A percentile compares a stretch with the other conserved stretches of the same genome.
Evolutionary conservation across 2,888 invertebrate genomes (phyloP).

Genomic region (Nebria salina): DNA sequence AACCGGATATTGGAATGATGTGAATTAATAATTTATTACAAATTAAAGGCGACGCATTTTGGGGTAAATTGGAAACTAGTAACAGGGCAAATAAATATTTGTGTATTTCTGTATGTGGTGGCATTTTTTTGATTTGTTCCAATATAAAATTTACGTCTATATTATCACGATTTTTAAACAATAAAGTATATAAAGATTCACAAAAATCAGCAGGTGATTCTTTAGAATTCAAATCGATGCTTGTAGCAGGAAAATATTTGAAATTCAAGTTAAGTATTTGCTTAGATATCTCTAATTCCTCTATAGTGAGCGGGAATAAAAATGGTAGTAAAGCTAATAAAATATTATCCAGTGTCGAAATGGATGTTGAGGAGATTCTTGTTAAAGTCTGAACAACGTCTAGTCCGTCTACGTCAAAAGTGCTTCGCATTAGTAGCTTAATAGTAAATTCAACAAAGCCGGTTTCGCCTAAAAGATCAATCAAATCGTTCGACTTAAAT

Average conservation of each 20-base stretch:
- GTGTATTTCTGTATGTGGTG: conserved; percentile 50
- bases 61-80: conserved; percentile 60
- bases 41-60: neutral
- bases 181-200: conserved; percentile 34
- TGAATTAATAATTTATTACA: conserved; percentile 47
- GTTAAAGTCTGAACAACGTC: conserved; percentile 62
- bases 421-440: conserved; percentile 64
- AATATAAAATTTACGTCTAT: conserved; percentile 51
- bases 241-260: conserved; percentile 52
- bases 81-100: conserved; percentile 61
- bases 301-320: conserved; percentile 67
- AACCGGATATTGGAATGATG: conserved; percentile 62
- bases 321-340: conserved; percentile 71
- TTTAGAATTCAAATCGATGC: conserved; percentile 28
- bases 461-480: conserved; percentile 62
- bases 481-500: conserved; percentile 59
- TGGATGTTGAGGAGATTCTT: conserved; percentile 54
- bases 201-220: conserved; percentile 49
- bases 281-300: conserved; percentile 61
- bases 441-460: conserved; percentile 65
- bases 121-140: conserved; percentile 47
- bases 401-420: conserved; percentile 60
- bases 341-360: conserved; percentile 67
- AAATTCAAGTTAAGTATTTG: conserved; percentile 63
- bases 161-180: conserved; percentile 26